These are phyloP conservation scores for Stichopus chloronotus DNA, from an alignment of 35 echinoderm and acorn worm genomes.

Conservation along the genomic window DNA sequence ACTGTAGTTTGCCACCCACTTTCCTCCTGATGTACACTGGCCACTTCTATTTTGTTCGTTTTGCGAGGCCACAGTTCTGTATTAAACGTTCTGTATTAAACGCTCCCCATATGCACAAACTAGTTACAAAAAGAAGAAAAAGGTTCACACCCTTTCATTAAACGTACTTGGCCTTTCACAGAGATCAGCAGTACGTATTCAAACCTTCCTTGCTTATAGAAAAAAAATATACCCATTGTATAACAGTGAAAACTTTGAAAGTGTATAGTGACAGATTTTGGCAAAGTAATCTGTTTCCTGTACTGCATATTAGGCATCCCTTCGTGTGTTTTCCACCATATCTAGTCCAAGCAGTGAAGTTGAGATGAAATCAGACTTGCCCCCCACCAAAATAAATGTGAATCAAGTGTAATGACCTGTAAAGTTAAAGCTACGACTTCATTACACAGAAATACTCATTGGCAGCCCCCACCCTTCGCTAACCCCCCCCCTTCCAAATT, in stretches of 20 bases:
- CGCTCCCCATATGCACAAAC: neutral
- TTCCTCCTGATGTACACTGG: neutral
- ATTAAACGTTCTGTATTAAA: neutral
- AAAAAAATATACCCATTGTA: neutral
- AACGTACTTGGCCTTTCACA: neutral
- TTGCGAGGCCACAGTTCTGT: neutral
- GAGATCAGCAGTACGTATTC: conserved; percentile 7
- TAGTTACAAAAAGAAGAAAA: conserved; percentile 1
- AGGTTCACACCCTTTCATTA: neutral
- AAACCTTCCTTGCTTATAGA: conserved; percentile 1
- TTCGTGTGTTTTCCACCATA: neutral
- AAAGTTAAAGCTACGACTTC: too few species aligned
- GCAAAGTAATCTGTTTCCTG: conserved; percentile 2
- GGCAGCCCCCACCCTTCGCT: neutral
- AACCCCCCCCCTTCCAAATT: neutral
- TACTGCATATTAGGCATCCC: conserved; percentile 1
- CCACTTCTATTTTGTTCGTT: conserved; percentile 4
- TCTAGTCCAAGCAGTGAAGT: conserved; percentile 1
- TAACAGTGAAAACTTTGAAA: too few species aligned
- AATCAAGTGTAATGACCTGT: too few species aligned
- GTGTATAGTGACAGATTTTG: too few species aligned
- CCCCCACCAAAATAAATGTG: too few species aligned
- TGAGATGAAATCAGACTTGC: neutral
- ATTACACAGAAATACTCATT: neutral
- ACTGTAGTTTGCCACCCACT: neutral